phyloP scores from a whole-genome alignment of 2,888 invertebrate genomes.

The Troglohyphantes excavatus region DNA sequence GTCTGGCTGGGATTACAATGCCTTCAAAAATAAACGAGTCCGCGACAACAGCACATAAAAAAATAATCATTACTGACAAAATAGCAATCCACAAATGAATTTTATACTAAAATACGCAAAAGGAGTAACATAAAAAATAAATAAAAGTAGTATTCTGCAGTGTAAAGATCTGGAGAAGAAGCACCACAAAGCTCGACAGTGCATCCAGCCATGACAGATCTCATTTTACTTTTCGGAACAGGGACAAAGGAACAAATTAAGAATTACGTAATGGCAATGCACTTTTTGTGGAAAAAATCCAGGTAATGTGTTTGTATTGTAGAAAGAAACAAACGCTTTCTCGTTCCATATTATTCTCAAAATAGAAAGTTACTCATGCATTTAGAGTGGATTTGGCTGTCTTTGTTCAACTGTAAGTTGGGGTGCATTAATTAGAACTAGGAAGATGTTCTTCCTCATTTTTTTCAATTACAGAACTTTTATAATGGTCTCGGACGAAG shows the following conservation, averaged over 20 bases:
- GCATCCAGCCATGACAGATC: conserved; percentile 14
- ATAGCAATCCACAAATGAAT: no score
- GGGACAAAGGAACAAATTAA: background rate
- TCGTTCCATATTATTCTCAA: background rate
- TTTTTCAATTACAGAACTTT: no score
- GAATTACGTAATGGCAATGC: background rate
- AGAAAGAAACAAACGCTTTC: conserved; percentile 8
- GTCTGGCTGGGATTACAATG: no score
- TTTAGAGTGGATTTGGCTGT: background rate
- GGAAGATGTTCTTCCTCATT: no score
- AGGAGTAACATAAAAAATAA: no score
- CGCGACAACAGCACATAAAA: no score
- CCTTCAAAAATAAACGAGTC: no score
- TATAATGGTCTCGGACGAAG: no score
- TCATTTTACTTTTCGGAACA: background rate
- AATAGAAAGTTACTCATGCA: conserved; percentile 10
- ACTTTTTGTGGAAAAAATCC: background rate
- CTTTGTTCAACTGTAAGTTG: conserved; percentile 7
- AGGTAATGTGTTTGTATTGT: conserved; percentile 1
- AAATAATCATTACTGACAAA: no score
- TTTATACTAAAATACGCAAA: no score
- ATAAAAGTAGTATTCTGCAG: no score
- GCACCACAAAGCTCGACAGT: background rate
- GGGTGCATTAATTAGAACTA: conserved; percentile 25
- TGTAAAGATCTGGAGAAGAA: background rate